A percentile compares a stretch with the other conserved stretches of the same genome.
These are phyloP conservation scores for Nycticorax nycticorax DNA, from an alignment of 2,113 vertebrate genomes.

Conservation along the genomic window DNA sequence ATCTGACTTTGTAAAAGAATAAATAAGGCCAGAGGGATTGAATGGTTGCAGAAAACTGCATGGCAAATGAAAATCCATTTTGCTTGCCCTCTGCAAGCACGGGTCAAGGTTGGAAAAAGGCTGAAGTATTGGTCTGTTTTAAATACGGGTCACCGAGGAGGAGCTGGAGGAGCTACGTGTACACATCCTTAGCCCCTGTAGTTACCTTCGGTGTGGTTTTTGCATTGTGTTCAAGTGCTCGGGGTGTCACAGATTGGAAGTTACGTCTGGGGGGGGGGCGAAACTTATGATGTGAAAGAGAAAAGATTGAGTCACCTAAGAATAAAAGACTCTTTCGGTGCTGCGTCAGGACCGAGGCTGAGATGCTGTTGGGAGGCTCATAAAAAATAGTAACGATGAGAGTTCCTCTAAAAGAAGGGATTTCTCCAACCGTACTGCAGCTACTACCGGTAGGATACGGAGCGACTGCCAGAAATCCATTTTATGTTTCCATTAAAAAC, in stretches of 20 bases:
- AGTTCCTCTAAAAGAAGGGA: background rate
- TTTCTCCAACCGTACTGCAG: background rate
- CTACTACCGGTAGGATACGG: background rate
- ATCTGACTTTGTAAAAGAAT: background rate
- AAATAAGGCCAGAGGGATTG: background rate
- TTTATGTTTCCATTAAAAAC: background rate
- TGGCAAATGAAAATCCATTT: slow-evolving; percentile 5
- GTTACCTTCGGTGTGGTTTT: background rate
- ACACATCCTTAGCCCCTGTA: background rate
- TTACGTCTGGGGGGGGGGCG: background rate
- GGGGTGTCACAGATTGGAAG: background rate
- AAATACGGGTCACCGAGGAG: background rate
- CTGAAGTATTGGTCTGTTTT: background rate
- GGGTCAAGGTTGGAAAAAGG: background rate
- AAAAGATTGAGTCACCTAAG: background rate
- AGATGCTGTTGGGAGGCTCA: background rate
- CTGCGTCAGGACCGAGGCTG: background rate
- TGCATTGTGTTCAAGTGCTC: background rate
- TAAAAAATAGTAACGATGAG: background rate
- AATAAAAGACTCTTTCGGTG: background rate
- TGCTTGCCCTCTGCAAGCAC: background rate
- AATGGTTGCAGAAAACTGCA: background rate
- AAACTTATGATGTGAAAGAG: background rate
- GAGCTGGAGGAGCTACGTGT: background rate
- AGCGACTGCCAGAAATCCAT: rapidly evolving